These are phyloP conservation scores for Neoitamus cyanurus DNA, from an alignment of 2,888 invertebrate genomes.

Conservation along the genomic window DNA sequence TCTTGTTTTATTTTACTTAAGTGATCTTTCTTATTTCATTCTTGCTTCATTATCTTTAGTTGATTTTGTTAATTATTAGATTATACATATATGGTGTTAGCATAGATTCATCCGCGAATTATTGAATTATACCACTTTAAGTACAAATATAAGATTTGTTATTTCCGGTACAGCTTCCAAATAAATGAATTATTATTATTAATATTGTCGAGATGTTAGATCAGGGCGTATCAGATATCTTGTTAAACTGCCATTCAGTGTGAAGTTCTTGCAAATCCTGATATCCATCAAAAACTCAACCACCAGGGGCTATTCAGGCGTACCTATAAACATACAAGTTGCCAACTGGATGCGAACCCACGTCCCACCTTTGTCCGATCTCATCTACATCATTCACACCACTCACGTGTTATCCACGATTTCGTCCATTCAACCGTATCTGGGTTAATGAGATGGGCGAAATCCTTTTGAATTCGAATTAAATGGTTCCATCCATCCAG, in stretches of 20 bases:
- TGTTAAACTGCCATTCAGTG: too few species aligned
- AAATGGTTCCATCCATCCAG: neutral
- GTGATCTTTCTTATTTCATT: too few species aligned
- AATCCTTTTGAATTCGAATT: neutral
- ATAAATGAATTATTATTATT: too few species aligned
- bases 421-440: neutral
- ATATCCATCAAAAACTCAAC: neutral
- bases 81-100: too few species aligned
- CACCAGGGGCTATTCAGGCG: neutral
- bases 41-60: too few species aligned
- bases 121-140: too few species aligned
- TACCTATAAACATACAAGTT: neutral
- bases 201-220: neutral
- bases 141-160: too few species aligned
- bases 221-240: neutral
- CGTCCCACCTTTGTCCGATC: neutral
- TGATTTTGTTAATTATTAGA: too few species aligned
- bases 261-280: neutral
- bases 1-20: too few species aligned
- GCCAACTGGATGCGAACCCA: neutral
- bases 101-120: too few species aligned
- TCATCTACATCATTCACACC: neutral
- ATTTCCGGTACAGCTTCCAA: too few species aligned
- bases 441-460: slow-evolving; percentile 5
- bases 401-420: neutral